Conservation (phyloP, 2,888 invertebrate genomes). For the Pasiphila rectangulata region DNA sequence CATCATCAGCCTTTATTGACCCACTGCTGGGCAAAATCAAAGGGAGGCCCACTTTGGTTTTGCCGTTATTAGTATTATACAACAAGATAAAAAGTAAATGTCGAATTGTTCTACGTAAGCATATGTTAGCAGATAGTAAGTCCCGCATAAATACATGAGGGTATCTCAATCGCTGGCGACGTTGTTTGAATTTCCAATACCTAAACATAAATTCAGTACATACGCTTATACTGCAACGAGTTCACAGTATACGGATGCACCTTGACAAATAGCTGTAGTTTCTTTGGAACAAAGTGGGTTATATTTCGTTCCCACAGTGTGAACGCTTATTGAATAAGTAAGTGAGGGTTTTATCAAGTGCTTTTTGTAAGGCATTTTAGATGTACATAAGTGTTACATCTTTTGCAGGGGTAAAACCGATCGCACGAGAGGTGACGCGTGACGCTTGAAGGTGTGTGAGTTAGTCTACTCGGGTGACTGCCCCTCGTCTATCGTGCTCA, state of each 20-base stretch:
- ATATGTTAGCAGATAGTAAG: neutral
- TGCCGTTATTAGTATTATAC: no score
- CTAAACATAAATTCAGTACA: slow-evolving; percentile 14
- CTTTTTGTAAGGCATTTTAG: slow-evolving; percentile 40
- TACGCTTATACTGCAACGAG: slow-evolving; percentile 40
- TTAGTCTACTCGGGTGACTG: no score
- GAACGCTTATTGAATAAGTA: slow-evolving; percentile 75
- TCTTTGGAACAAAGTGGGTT: slow-evolving; percentile 69
- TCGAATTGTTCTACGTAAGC: no score
- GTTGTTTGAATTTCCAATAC: slow-evolving; percentile 8
- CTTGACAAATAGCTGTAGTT: slow-evolving; percentile 70
- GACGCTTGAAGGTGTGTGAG: no score
- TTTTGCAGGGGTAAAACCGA: no score
- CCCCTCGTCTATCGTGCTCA: no score
- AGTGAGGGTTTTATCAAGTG: slow-evolving; percentile 59
- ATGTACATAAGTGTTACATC: no score
- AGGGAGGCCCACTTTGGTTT: no score
- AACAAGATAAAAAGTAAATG: no score
- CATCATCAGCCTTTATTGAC: no score
- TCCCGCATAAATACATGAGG: no score
- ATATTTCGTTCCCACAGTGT: slow-evolving; percentile 71
- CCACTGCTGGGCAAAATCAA: neutral
- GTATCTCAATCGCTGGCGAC: neutral
- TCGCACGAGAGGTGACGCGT: no score
- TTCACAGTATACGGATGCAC: slow-evolving; percentile 63